Base-by-base conservation (phyloP, 2,797 vertebrate species). In the Adrianichthys oophorus region DNA sequence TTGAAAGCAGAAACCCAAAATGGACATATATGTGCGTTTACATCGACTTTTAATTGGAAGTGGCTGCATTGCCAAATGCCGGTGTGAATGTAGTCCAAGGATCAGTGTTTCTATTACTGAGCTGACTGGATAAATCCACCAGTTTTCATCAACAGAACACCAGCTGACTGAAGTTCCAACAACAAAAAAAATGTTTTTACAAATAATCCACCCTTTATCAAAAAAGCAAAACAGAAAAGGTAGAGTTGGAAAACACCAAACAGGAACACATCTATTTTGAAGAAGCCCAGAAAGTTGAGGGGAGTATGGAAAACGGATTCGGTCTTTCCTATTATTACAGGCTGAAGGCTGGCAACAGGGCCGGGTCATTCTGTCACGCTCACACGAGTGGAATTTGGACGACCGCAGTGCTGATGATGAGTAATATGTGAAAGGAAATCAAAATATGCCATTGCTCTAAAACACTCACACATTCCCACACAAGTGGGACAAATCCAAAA, bases 281-380 rank as follows among this genome's bases (percentile, higher is more conserved):
- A 76, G 72, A 65, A 78, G 56, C 49, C n/a, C 48, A 67, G 60
- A 76, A 82, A 74, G 74, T 52, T 62, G 67, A 68, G 63, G 24
- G 52, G 71, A 82, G 76, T 66, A 63, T 80, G 82, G 80, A 87
- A 87, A 87, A 87, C 72, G 78, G 82, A 86, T 66, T 76, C 75
- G 54, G 50, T 62, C 69, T 90, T 88, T 90, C 85, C 86, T 85
- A 87, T 90, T 87, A 80, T 84, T 82, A 48, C 78, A 86, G 78
- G 82, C 82, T 59, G 68, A 61, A 49, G 76, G 59, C 56, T 50
- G 56, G 85, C 72, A 80, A 80, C 72, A 72, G 75, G 76, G 71
- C 68, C 21, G 57, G 55, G 67, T 29, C 71, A 49, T 55, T 47
- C 74, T 3, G 1, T 59, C 62, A 62, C 4, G 16, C 62, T 66